Evolutionary conservation across 1,140 invertebrate species (phyloP), one percentile per base, ranked within the genome.

Genomic region (Thrips palmi): DNA sequence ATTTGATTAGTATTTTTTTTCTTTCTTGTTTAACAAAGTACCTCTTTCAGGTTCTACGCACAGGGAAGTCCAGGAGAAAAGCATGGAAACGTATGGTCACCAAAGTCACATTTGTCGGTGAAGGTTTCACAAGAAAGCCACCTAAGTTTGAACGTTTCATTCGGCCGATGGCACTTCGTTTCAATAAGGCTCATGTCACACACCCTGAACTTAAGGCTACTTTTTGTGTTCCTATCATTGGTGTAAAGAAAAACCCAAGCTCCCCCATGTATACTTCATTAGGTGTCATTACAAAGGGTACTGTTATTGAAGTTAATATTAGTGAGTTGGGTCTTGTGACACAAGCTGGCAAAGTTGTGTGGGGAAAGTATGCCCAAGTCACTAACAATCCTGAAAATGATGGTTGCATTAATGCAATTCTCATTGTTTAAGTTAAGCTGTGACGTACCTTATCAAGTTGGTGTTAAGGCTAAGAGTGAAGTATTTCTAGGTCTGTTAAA

Each of bases 371-470:
- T 64, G 96, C 96, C 0, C 96, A 99, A 60, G 92, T 99, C 11
- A 97, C 93, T 0, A 99, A 99, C 58, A 92, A 97, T 64, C 96
- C 96, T 5, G 96, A 99, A 60, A 98, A 98, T 65, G 96, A 99
- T 74, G 96, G 96, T 20, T 97, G 93, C 56, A 96, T 99, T 32
- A 99, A 99, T 75, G 92, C 93, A 56, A 85, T 99, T 41, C 64
- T 99, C 32, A 68, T 99, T 52, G 84, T 97, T 46, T 98, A 77
- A 79, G 46, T 50, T 50, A 40, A 42, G 49, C n/a, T n/a, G n/a
- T n/a, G n/a, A n/a, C n/a, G n/a, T n/a, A n/a, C n/a, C 37, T 47
- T 49, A 39, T 40, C 45, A 44, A 33, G 25, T 46, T 33, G 20
- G 7, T 7, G 12, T 8, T 12, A 8, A 27, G 24, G 24, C 24